A percentile compares a stretch with the other conserved stretches of the same genome.
Conservation (phyloP, 1,140 invertebrate species). For the Bombus turneri region DNA sequence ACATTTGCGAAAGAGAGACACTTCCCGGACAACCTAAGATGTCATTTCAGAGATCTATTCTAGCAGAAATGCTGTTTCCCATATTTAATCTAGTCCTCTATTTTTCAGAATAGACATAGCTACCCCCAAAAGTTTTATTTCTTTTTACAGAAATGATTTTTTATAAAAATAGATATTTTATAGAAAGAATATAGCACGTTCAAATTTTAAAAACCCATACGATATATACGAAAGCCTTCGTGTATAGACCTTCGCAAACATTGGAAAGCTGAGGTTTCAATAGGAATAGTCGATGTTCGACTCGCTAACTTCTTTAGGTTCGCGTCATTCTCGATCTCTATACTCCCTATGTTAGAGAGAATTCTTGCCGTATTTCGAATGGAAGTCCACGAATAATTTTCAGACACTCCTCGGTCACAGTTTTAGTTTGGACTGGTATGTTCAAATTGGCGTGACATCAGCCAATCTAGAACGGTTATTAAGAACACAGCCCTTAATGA, state of each 20-base stretch:
- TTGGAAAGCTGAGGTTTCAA: not conserved
- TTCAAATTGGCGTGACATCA: slow-evolving; percentile 34
- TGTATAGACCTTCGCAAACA: not conserved
- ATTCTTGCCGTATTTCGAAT: not conserved
- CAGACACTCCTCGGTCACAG: slow-evolving; percentile 12
- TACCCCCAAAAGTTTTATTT: rapidly evolving
- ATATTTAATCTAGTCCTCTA: not conserved
- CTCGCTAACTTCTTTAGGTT: not conserved
- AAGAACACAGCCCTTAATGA: slow-evolving; percentile 21
- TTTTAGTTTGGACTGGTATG: slow-evolving; percentile 15
- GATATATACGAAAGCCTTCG: too few relatives aligned
- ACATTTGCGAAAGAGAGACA: too few relatives aligned
- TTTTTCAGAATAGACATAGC: not conserved
- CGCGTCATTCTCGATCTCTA: not conserved
- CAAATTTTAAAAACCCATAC: not conserved
- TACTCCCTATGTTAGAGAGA: not conserved
- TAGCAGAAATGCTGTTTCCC: not conserved
- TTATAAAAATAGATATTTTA: too few relatives aligned
- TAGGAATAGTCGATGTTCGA: too few relatives aligned
- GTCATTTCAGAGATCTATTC: not conserved
- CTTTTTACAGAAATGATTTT: too few relatives aligned
- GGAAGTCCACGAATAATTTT: slow-evolving; percentile 11
- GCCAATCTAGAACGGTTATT: slow-evolving; percentile 30
- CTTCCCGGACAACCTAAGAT: too few relatives aligned
- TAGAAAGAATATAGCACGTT: not conserved